Evolutionary conservation across 2,113 vertebrate genomes (phyloP).

Genomic region (Nestor notabilis): DNA sequence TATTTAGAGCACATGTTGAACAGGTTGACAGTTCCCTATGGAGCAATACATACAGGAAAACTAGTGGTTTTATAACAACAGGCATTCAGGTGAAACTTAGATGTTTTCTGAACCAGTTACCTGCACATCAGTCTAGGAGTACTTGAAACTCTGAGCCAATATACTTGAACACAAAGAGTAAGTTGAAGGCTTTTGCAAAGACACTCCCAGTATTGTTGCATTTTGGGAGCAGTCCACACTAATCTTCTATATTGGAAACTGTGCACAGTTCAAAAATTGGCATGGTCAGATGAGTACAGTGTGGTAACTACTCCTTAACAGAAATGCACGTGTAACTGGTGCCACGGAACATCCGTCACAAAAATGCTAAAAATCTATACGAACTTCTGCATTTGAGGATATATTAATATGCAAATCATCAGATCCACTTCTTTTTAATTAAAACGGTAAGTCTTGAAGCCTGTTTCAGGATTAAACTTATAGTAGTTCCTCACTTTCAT

Average conservation of each 20-base stretch:
- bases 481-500: conserved; percentile 30
- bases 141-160: neutral
- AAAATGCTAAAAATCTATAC: neutral
- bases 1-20: conserved; percentile 73
- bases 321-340: conserved; percentile 37
- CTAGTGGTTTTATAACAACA: conserved; percentile 73
- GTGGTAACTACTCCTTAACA: neutral
- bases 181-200: neutral
- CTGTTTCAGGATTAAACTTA: conserved; percentile 14
- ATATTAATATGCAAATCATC: conserved; percentile 49
- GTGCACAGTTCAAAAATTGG: neutral
- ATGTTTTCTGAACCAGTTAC: conserved; percentile 70
- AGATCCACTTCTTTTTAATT: neutral
- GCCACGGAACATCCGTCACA: conserved; percentile 41
- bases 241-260: neutral
- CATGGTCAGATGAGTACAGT: neutral
- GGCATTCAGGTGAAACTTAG: conserved; percentile 24
- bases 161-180: neutral
- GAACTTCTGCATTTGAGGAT: conserved; percentile 55
- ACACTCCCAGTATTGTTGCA: neutral
- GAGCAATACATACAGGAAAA: conserved; percentile 69
- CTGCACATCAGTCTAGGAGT: neutral
- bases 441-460: conserved; percentile 44
- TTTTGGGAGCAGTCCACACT: neutral
- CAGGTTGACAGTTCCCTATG: conserved; percentile 67